Conservation (phyloP, 2,888 invertebrate species). For the Laothoe populi region DNA sequence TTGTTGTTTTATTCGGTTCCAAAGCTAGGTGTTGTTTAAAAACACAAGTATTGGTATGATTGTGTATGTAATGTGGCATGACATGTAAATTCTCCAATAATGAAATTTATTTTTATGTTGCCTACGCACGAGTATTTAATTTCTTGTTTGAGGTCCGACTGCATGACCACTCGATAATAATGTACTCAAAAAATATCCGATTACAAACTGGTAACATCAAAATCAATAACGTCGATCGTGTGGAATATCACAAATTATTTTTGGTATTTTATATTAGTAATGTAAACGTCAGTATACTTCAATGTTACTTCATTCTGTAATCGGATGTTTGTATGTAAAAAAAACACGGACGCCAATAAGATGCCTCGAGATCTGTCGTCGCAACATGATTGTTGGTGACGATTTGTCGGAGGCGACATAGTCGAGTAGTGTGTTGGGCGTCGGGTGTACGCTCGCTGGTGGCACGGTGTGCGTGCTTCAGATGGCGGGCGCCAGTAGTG, state of each 20-base stretch:
- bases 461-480: constrained; percentile 22
- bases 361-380: constrained; percentile 61
- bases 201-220: constrained; percentile 14
- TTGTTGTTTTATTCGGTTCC: neutral
- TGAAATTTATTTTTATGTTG: constrained; percentile 50
- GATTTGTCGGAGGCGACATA: constrained; percentile 57
- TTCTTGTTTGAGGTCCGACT: constrained; percentile 73
- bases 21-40: neutral
- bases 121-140: constrained; percentile 56
- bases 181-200: constrained; percentile 18
- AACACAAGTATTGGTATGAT: neutral
- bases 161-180: constrained; percentile 56
- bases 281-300: neutral
- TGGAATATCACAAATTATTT: neutral
- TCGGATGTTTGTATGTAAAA: constrained; percentile 9
- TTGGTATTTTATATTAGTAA: neutral
- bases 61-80: constrained; percentile 42
- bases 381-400: constrained; percentile 60
- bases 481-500: constrained; percentile 44
- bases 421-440: constrained; percentile 50
- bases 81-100: constrained; percentile 34
- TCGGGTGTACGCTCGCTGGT: constrained; percentile 86
- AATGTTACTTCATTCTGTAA: constrained; percentile 13
- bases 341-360: constrained; percentile 41
- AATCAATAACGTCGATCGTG: neutral